phyloP scores from a whole-genome alignment of 2,888 invertebrate species.

The Melanchra persicariae region DNA sequence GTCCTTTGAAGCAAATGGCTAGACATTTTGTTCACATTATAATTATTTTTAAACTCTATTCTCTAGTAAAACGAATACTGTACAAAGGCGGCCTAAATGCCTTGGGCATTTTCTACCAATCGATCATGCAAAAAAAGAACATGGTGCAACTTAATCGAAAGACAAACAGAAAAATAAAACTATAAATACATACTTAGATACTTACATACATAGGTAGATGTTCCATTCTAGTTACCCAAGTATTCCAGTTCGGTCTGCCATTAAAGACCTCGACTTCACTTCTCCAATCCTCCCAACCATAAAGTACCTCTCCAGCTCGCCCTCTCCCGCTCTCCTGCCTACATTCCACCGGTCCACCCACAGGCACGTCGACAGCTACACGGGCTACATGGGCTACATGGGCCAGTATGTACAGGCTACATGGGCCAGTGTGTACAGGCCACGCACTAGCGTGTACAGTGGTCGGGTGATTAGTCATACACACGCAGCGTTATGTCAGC shows the following conservation, averaged over 20 bases:
- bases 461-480: slow-evolving; percentile 65
- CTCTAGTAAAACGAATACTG: too few relatives aligned
- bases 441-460: slow-evolving; percentile 17
- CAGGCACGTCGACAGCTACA: slow-evolving; percentile 14
- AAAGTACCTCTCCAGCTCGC: background rate
- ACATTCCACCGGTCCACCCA: slow-evolving; percentile 27
- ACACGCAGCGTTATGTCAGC: slow-evolving; percentile 65
- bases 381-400: background rate
- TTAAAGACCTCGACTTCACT: background rate
- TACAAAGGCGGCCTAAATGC: too few relatives aligned
- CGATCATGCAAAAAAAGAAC: too few relatives aligned
- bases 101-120: too few relatives aligned
- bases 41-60: too few relatives aligned
- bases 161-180: too few relatives aligned
- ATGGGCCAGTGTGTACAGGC: slow-evolving; percentile 14
- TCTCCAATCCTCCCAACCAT: slow-evolving; percentile 4
- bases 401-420: slow-evolving; percentile 18
- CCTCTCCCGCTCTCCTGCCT: slow-evolving; percentile 5
- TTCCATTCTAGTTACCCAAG: too few relatives aligned
- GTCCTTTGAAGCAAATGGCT: too few relatives aligned
- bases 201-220: too few relatives aligned
- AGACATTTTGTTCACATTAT: background rate
- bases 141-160: too few relatives aligned
- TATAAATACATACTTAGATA: too few relatives aligned
- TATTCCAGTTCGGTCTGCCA: too few relatives aligned